Conservation (phyloP, 53 echinoderm and acorn worm genomes). For the Antedon mediterranea region DNA sequence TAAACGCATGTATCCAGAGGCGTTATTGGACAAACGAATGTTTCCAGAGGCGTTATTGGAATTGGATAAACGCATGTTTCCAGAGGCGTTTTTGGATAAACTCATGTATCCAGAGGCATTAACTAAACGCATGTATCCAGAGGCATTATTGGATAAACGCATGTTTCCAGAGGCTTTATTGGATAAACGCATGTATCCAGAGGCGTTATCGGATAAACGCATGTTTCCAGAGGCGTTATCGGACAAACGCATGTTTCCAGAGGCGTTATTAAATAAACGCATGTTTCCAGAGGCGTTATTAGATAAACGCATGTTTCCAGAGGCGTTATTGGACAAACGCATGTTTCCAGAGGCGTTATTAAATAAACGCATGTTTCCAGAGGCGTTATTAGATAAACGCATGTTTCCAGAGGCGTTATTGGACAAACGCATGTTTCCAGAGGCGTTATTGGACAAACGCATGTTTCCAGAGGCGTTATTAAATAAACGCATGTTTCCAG, state of each 20-base stretch:
- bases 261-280: neutral
- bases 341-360: too few relatives aligned
- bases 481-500: neutral
- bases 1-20: too few relatives aligned
- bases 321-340: too few relatives aligned
- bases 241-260: neutral
- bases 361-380: neutral
- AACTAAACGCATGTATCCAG: neutral
- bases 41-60: neutral
- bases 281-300: too few relatives aligned
- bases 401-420: neutral
- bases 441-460: neutral
- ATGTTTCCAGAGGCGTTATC: neutral
- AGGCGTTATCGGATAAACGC: neutral
- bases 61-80: neutral
- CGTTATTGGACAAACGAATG: neutral
- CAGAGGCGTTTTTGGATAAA: neutral
- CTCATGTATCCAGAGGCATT: neutral
- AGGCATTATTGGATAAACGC: neutral
- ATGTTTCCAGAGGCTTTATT: neutral
- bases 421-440: neutral
- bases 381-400: neutral
- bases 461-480: neutral
- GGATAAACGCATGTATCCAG: too few relatives aligned
- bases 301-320: too few relatives aligned